phyloP scores from a whole-genome alignment of 2,797 vertebrate genomes.

The Gymnoscopelus microlampas region DNA sequence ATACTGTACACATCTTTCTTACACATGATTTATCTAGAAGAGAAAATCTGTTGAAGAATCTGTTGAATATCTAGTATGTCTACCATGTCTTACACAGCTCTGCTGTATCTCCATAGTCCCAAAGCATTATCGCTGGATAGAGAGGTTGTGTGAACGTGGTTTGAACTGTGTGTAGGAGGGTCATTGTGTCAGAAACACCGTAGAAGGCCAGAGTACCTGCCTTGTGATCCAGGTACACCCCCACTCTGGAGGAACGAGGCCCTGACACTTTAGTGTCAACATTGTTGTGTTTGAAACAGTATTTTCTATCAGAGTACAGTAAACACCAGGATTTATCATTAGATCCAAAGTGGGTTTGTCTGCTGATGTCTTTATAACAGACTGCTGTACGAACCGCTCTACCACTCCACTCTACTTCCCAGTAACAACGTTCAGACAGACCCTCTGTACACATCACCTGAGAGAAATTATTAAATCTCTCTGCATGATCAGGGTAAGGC shows the following conservation, averaged over 20 bases:
- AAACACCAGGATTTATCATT: too few species aligned
- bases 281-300: too few species aligned
- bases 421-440: conserved; percentile 44
- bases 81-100: too few species aligned
- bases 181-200: conserved; percentile 43
- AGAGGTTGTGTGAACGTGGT: conserved; percentile 55
- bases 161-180: conserved; percentile 51
- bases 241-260: not conserved
- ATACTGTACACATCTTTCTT: too few species aligned
- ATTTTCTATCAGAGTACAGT: too few species aligned
- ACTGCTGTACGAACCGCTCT: too few species aligned
- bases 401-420: conserved; percentile 56
- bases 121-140: conserved; percentile 21
- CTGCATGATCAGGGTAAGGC: conserved; percentile 26
- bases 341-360: too few species aligned
- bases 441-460: conserved; percentile 49
- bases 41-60: too few species aligned
- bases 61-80: too few species aligned
- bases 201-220: conserved; percentile 47
- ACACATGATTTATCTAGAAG: too few species aligned
- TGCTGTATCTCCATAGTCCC: too few species aligned
- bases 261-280: not conserved
- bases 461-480: conserved; percentile 51
- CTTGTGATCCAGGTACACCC: conserved; percentile 11
- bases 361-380: too few species aligned